These are phyloP conservation scores for Coregonus sp. DNA, from an alignment of 2,797 vertebrate genomes.

Conservation along the genomic window DNA sequence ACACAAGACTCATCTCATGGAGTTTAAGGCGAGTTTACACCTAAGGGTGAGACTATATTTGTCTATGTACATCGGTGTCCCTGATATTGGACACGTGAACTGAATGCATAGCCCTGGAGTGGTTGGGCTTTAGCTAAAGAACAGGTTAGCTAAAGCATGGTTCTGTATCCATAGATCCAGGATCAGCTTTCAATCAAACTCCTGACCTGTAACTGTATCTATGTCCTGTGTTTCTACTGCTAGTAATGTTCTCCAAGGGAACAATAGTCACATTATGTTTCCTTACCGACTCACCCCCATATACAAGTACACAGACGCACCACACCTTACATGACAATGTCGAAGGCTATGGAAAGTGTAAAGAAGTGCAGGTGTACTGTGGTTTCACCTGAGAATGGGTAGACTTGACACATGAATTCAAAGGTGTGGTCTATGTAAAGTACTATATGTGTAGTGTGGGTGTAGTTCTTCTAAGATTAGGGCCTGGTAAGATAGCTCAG, in stretches of 20 bases:
- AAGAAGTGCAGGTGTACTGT: no score
- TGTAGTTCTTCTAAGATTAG: no score
- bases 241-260: not conserved
- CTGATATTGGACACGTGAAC: not conserved
- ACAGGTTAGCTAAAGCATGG: not conserved
- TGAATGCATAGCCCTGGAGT: not conserved
- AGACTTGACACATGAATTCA: not conserved
- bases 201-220: no score
- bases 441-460: no score
- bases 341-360: not conserved
- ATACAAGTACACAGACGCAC: no score
- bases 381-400: not conserved
- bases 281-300: no score
- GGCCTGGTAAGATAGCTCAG: no score
- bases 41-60: not conserved
- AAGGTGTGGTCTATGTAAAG: not conserved
- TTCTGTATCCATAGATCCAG: no score
- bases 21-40: not conserved
- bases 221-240: no score
- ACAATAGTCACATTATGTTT: not conserved
- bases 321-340: no score
- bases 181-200: no score
- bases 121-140: not conserved
- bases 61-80: not conserved
- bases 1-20: not conserved